These are phyloP conservation scores for Myrmophylax atrothorax DNA, from an alignment of 2,113 vertebrate species.

Conservation along the genomic window DNA sequence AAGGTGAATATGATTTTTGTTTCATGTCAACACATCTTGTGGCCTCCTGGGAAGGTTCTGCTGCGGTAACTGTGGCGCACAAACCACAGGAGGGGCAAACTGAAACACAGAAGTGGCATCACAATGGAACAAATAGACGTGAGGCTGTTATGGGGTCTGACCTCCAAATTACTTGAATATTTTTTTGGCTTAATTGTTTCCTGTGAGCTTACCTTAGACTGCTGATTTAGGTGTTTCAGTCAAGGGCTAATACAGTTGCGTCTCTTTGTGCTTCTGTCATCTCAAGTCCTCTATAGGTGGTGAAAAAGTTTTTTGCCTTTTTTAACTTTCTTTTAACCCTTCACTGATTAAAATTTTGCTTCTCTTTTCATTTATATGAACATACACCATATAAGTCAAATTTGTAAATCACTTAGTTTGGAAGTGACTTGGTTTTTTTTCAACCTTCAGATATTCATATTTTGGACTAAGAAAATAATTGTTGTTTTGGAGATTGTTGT, in stretches of 20 bases:
- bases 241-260: neutral
- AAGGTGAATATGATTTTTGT: neutral
- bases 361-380: neutral
- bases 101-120: neutral
- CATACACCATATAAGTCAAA: neutral
- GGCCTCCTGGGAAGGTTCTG: neutral
- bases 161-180: neutral
- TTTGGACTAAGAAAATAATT: neutral
- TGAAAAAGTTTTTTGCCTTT: neutral
- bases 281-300: neutral
- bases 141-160: neutral
- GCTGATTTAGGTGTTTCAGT: neutral
- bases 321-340: neutral
- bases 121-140: neutral
- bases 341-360: neutral
- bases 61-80: neutral
- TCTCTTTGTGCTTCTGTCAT: neutral
- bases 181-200: neutral
- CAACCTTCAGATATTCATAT: neutral
- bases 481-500: neutral
- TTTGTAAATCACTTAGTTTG: neutral
- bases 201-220: neutral
- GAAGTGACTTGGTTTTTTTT: neutral
- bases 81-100: neutral
- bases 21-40: neutral